Evolutionary conservation across 2,797 vertebrate species (phyloP).

Genomic region (Glossophaga mutica): DNA sequence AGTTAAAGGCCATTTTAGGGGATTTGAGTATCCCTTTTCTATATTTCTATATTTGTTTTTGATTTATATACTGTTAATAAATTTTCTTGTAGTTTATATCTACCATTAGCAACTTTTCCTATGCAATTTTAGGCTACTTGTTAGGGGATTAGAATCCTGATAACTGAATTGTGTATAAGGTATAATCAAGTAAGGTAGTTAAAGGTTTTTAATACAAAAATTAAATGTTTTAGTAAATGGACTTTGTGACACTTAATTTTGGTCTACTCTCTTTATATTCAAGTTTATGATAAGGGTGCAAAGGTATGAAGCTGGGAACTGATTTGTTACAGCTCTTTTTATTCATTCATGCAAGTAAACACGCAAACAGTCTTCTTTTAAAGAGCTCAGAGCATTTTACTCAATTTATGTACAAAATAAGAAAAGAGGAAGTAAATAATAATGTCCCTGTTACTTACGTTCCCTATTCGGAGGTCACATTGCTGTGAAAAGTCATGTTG

Average conservation of each 20-base stretch:
- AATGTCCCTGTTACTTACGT: background rate
- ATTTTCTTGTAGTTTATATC: background rate
- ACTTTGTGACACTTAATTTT: slow-evolving; percentile 8
- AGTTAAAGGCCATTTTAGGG: background rate
- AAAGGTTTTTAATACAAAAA: slow-evolving; percentile 26
- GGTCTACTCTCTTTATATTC: background rate
- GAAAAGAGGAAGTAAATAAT: slow-evolving; percentile 14
- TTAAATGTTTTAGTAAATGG: background rate
- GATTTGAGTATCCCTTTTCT: background rate
- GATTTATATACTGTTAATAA: background rate
- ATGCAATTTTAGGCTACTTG: background rate
- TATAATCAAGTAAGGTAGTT: slow-evolving; percentile 10
- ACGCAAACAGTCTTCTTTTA: slow-evolving; percentile 21
- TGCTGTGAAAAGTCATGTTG: slow-evolving; percentile 36
- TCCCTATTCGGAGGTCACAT: slow-evolving; percentile 2
- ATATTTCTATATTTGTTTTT: slow-evolving; percentile 39
- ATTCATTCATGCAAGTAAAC: slow-evolving; percentile 38
- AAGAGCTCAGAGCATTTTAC: slow-evolving; percentile 25
- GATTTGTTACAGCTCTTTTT: slow-evolving; percentile 37
- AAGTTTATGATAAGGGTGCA: slow-evolving; percentile 30
- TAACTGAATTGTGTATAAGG: background rate
- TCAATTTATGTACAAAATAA: slow-evolving; percentile 38
- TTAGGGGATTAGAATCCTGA: slow-evolving; percentile 4
- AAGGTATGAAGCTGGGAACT: slow-evolving; percentile 15
- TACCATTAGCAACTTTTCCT: background rate